Base-by-base conservation (phyloP, 2,888 invertebrate species). In the Tiliacea citrago region DNA sequence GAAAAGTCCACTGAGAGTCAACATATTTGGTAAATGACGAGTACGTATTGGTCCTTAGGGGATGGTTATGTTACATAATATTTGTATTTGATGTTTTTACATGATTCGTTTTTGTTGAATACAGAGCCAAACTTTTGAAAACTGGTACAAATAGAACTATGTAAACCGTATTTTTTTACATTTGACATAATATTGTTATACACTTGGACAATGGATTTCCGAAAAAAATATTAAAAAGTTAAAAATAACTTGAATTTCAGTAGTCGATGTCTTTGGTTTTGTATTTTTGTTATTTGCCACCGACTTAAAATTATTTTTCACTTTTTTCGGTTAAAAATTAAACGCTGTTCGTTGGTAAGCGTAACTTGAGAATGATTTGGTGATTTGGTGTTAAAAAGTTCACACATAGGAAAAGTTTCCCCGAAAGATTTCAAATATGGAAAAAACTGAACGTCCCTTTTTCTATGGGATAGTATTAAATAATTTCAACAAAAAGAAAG, bases 1-100 rank as follows among this genome's bases (percentile, higher is more conserved):
- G 9, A 58, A 58, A 39, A 35, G 51, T 29, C 18, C 39, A 51
- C 58, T 53, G 75, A 45, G 72, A 57, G 29, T 18, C 21, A 24
- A 47, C 12, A 35, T 24, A 60, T 68, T 75, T 60, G 21, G 18
- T 45, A 60, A 53, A 68, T 78, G 51, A 68, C 47, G 45, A 60
- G 21, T 67, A 67, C 47, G 45, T 60, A 75, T 53, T 47, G n/a
- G 47, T 61, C 47, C 39, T 12, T n/a, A 13, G 29, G n/a, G 60
- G 60, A 78, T 47, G 39, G 16, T 73, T 42, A 45, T 18, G 60
- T 51, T 51, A 45, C 18, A 45, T 29, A n/a, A 51, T 73, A 73
- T 73, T 73, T 45, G 51, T 53, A 35, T 53, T 60, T 73, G 39
- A n/a, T 72, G 58, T 71, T 29, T 58, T 24, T 12, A 35, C 8